Percentiles rank a stretch among this genome's conserved stretches.
These are phyloP conservation scores for Philopedon plagiatum DNA, from an alignment of 2,888 invertebrate species.

Conservation along the genomic window DNA sequence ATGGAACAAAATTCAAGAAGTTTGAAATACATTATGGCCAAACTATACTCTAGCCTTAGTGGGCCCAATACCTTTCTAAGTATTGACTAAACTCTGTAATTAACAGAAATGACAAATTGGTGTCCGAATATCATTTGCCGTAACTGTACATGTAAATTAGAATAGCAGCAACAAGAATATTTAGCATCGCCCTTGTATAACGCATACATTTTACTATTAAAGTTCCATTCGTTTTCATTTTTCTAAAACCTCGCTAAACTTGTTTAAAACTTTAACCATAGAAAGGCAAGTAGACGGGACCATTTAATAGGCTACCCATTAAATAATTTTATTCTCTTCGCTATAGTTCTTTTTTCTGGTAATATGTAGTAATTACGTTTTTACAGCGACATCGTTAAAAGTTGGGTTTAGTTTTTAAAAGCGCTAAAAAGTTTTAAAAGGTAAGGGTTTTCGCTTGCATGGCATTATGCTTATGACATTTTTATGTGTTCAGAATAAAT, in stretches of 20 bases:
- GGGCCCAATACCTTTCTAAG: too few relatives aligned
- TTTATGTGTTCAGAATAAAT: constrained; percentile 7
- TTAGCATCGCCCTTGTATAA: too few relatives aligned
- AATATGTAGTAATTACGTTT: constrained; percentile 44
- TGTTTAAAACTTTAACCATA: constrained; percentile 21
- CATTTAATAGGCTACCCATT: constrained; percentile 33
- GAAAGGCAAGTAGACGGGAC: constrained; percentile 8
- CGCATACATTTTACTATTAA: too few relatives aligned
- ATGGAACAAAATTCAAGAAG: too few relatives aligned
- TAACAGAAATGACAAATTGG: too few relatives aligned
- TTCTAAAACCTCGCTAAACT: constrained; percentile 18
- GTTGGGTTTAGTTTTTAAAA: constrained; percentile 30
- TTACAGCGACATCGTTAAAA: constrained; percentile 39
- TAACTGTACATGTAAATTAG: too few relatives aligned
- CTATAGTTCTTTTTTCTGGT: constrained; percentile 17
- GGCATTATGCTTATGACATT: constrained; percentile 16
- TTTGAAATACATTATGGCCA: too few relatives aligned
- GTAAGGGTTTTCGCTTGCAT: constrained; percentile 30
- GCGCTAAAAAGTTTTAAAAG: constrained; percentile 27
- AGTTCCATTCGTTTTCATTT: background rate
- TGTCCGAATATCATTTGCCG: too few relatives aligned
- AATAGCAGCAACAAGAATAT: too few relatives aligned
- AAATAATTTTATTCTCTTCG: constrained; percentile 33
- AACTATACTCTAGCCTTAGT: too few relatives aligned
- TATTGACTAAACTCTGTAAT: too few relatives aligned